Evolutionary conservation across 1,140 invertebrate genomes (phyloP).

Genomic region (Bathynomus jamesi): DNA sequence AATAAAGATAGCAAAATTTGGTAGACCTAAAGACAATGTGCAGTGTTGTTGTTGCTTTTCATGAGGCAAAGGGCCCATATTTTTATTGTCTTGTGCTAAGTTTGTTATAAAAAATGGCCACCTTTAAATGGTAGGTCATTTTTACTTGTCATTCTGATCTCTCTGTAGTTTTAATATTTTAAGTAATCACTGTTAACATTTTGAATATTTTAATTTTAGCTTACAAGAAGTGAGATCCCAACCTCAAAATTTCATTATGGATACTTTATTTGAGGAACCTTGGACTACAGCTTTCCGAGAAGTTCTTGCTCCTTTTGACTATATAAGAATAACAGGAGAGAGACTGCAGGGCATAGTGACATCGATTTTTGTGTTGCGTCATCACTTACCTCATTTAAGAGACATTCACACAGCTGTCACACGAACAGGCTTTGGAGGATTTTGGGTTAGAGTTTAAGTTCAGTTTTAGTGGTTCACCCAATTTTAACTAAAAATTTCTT

Average conservation of each 20-base stretch:
- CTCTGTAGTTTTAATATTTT: slow-evolving; percentile 13
- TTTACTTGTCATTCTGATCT: too few species aligned
- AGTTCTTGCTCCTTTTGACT: slow-evolving; percentile 56
- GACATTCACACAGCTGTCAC: slow-evolving; percentile 77
- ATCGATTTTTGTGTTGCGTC: slow-evolving; percentile 63
- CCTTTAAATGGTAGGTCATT: too few species aligned
- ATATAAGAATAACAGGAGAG: slow-evolving; percentile 66
- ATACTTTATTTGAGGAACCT: slow-evolving; percentile 70
- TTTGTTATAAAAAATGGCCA: too few species aligned
- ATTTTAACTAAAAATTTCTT: not conserved
- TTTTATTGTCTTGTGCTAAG: too few species aligned
- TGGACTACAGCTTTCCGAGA: slow-evolving; percentile 66
- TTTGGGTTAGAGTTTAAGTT: slow-evolving; percentile 57
- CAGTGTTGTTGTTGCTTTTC: too few species aligned
- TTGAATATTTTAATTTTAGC: slow-evolving; percentile 46
- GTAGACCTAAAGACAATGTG: too few species aligned
- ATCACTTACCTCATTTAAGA: slow-evolving; percentile 67
- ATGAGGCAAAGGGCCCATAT: too few species aligned
- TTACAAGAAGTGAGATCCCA: slow-evolving; percentile 84
- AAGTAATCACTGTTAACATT: too few species aligned
- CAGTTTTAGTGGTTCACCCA: not conserved
- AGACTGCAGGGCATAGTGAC: slow-evolving; percentile 71
- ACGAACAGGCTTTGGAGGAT: slow-evolving; percentile 75
- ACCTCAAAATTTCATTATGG: slow-evolving; percentile 71
- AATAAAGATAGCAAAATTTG: too few species aligned